Conservation (phyloP, 2,888 invertebrate species). For the Andricus curvator region DNA sequence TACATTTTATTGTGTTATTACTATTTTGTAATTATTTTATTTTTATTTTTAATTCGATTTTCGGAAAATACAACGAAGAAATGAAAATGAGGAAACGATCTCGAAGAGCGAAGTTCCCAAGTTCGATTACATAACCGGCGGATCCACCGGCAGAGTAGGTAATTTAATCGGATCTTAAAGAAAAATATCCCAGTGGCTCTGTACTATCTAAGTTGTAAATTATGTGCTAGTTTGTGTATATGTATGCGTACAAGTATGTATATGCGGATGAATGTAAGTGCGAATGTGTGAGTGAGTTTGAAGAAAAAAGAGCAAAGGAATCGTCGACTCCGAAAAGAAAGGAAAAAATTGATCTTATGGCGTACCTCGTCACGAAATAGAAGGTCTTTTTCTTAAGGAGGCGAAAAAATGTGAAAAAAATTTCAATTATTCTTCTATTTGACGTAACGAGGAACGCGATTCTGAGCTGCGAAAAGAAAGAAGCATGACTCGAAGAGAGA, state of each 20-base stretch:
- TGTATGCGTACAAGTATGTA: slow-evolving; percentile 42
- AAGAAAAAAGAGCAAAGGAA: slow-evolving; percentile 24
- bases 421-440: not conserved
- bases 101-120: slow-evolving; percentile 61
- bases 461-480: not conserved
- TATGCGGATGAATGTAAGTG: slow-evolving; percentile 17
- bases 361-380: not conserved
- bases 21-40: not conserved
- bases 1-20: not conserved
- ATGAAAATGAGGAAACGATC: slow-evolving; percentile 50
- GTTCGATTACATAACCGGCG: slow-evolving; percentile 52
- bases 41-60: not conserved
- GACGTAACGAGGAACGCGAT: not conserved
- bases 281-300: slow-evolving; percentile 46
- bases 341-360: not conserved
- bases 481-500: not conserved
- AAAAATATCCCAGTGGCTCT: slow-evolving; percentile 68
- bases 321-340: slow-evolving; percentile 27
- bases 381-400: not conserved
- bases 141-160: slow-evolving; percentile 61
- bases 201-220: slow-evolving; percentile 68
- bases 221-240: slow-evolving; percentile 55
- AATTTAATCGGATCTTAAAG: slow-evolving; percentile 67
- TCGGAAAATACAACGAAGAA: not conserved
- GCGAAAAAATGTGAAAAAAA: not conserved